Evolutionary conservation across 37 sponge, comb jelly and placozoan genomes (phyloP), one percentile per base, ranked within the genome.

Genomic region (Mnemiopsis leidyi): DNA sequence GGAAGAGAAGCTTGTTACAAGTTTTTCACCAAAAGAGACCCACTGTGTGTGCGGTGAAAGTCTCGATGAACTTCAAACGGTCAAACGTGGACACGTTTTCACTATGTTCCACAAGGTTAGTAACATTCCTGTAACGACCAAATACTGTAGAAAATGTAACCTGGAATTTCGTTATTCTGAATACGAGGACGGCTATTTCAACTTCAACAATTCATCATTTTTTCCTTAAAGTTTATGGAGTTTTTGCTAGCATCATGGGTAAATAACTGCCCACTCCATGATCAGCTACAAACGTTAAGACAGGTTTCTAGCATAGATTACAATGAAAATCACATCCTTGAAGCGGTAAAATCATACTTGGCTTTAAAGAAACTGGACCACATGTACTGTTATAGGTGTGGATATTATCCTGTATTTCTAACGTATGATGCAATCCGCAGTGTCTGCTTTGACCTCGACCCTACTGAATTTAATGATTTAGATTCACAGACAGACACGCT

Each of bases 301-400:
- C 68, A 61, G 18, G 21, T 69, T 28, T n/a, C 26, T 77, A 18
- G 18, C 79, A 1, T 3, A 3, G 79, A 28, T 0, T 32, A 77
- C 18, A 32, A 77, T 20, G 33, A 34, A 1, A 28, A 77, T 32
- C 5, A 34, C 30, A 20, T 77, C 1, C 26, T 77, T 26, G 36
- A 77, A 5, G 79, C 79, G 1, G 32, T 77, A 18, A 77, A 77
- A 77, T 28, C 79, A 34, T 77, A 77, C 18, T 20, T 77, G 32
- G 26, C 79, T 34, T 20, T 77, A 3, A 77, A 77, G 36, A 32
- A 77, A 33, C 0, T 32, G 32, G 18, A 77, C 9, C 32, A 77
- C 0, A 33, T 77, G 79, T 34, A 32, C 18, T 77, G 79, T 77
- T 31, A 77, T 77, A 28, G 79, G 33, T 77, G 79, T 77, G 79